Percentiles rank a stretch among this genome's conserved stretches.
These are phyloP conservation scores for Grammomys surdaster DNA, from an alignment of 2,113 vertebrate species.

Conservation along the genomic window DNA sequence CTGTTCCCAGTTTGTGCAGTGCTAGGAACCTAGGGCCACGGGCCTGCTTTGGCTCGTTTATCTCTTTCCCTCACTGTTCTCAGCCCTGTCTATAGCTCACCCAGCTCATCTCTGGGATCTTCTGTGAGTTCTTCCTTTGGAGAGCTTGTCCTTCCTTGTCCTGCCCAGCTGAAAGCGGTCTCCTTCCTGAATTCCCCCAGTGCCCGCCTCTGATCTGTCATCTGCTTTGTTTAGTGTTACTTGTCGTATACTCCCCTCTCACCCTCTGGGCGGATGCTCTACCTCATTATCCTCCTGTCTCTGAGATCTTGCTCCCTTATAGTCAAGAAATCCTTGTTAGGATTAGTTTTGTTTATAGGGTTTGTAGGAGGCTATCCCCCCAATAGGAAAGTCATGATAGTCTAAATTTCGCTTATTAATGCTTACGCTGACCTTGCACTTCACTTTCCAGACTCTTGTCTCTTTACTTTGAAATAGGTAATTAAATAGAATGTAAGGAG, in stretches of 20 bases:
- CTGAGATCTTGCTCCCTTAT: conserved; percentile 1
- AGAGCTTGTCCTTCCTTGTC: neutral
- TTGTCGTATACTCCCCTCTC: conserved; percentile 36
- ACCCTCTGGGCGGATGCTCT: neutral
- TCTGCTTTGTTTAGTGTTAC: conserved; percentile 69
- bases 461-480: conserved; percentile 25
- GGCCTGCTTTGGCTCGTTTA: neutral
- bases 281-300: conserved; percentile 68
- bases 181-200: conserved; percentile 66
- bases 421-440: neutral
- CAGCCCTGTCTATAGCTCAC: neutral
- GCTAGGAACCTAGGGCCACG: neutral
- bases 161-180: conserved; percentile 23
- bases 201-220: conserved; percentile 49
- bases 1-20: neutral
- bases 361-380: neutral
- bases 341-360: neutral
- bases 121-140: neutral
- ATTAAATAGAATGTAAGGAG: neutral
- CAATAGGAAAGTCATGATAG: neutral
- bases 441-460: neutral
- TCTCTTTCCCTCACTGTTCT: neutral
- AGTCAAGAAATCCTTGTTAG: conserved; percentile 50
- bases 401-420: neutral
- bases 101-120: neutral